These are phyloP conservation scores for Benitochromis conjunctus DNA, from an alignment of 2,113 vertebrate genomes.

Conservation along the genomic window DNA sequence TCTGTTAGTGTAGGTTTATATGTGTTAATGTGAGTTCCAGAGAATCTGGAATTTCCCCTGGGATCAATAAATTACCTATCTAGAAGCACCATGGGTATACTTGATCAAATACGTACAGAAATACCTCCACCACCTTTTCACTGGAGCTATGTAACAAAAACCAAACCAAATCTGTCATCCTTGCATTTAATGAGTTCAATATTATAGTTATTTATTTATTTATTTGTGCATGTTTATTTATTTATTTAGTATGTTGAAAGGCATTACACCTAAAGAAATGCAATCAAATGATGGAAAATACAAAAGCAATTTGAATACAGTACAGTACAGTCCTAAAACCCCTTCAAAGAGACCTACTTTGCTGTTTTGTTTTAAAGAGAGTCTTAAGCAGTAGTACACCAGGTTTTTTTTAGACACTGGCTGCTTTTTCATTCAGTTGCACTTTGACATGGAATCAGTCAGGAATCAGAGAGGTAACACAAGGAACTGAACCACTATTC, in stretches of 20 bases:
- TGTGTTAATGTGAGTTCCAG: not conserved
- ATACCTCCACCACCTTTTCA: not conserved
- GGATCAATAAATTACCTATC: not conserved
- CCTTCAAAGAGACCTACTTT: not conserved
- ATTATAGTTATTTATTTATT: not conserved
- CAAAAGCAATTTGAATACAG: not conserved
- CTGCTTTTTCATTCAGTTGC: not conserved
- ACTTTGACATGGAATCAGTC: not conserved
- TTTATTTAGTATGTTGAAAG: not conserved
- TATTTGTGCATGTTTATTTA: accelerated
- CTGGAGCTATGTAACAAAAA: not conserved
- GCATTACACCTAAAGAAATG: not conserved
- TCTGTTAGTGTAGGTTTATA: not conserved
- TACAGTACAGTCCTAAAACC: not conserved
- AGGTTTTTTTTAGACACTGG: not conserved
- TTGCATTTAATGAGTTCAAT: not conserved
- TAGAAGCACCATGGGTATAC: not conserved
- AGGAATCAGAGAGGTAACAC: not conserved
- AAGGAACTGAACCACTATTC: not conserved
- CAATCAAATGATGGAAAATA: accelerated
- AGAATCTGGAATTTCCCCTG: not conserved
- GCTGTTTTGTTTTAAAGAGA: not conserved
- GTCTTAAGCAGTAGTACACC: not conserved
- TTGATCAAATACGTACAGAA: not conserved
- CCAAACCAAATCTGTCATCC: not conserved